Percentiles rank a stretch among this genome's conserved stretches.
phyloP scores from a whole-genome alignment of 2,797 vertebrate genomes.

The Clarias fuscus region DNA sequence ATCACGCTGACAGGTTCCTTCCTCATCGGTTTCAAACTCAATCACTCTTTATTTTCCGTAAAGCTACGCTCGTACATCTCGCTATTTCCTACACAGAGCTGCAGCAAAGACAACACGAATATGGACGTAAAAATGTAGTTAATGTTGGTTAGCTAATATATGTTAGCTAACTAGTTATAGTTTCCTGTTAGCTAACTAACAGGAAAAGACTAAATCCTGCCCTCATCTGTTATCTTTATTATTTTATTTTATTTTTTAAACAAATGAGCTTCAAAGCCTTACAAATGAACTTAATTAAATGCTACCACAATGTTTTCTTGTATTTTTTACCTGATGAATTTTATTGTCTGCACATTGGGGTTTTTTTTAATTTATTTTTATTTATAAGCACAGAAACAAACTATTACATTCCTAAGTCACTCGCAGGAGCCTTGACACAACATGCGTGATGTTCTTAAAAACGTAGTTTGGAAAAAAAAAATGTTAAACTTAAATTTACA shows the following conservation, averaged over 20 bases:
- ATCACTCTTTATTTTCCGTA: constrained; percentile 6
- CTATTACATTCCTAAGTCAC: background rate
- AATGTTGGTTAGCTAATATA: background rate
- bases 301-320: too few relatives aligned
- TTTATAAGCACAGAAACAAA: background rate
- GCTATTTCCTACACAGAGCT: background rate
- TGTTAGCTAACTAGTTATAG: background rate
- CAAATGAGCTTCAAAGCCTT: background rate
- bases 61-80: background rate
- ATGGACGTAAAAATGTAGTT: background rate
- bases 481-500: too few relatives aligned
- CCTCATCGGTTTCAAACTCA: constrained; percentile 35
- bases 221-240: background rate
- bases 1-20: constrained; percentile 33
- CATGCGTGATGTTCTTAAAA: background rate
- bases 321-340: background rate
- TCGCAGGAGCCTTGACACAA: background rate
- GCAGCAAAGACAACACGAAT: background rate
- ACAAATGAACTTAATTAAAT: background rate
- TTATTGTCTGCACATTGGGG: background rate
- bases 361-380: background rate
- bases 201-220: background rate
- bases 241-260: background rate
- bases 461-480: background rate
- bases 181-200: too few relatives aligned